Base-by-base conservation (phyloP, 2,888 invertebrate species). In the Teleogryllus oceanicus region DNA sequence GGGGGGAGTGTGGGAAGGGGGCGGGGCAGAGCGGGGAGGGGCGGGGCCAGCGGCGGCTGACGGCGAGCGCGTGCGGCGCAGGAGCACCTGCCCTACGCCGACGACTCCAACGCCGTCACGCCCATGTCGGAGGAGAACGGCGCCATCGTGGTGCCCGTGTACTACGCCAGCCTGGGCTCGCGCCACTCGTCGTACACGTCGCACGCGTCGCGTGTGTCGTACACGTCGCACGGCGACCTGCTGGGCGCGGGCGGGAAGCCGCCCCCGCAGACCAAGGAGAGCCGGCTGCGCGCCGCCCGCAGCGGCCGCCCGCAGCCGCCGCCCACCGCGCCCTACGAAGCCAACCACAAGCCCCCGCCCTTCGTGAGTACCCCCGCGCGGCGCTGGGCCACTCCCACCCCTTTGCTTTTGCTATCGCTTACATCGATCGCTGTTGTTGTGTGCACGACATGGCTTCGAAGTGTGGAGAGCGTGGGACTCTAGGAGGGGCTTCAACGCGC, bases 81-180 rank as follows among this genome's bases (percentile, higher is more conserved):
- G 85, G 96, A 96, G 89, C 96, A 97, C 88, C 91, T 98, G 86
- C 98, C 98, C 81, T 98, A 96, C 87, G 98, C 97, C 81, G 98
- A 98, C 87, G 98, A 98, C 89, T 97, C 97, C 83, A 96, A 96
- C 86, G 98, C 97, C 83, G 98, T 97, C 81, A 98, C 98, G 82
- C 98, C 98, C 80, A 96, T 97, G 94, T 97, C 97, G 83, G 98
- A 98, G 89, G 98, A 98, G 89, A 97, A 96, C 88, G 96, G 96
- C 86, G 96, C 96, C 86, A 96, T 97, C 88, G 94, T 97, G 85
- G 95, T 96, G 85, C 96, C 96, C 81, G 94, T 94, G 87, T 96
- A 96, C 89, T 94, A 95, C 87, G 92, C 94, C 85, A 95, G 94
- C 89, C 90, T 94, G 89, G 94, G 94, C 91, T 95, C 97, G 83